Evolutionary conservation across 2,797 vertebrate species (phyloP).

Genomic region (Staurois parvus): DNA sequence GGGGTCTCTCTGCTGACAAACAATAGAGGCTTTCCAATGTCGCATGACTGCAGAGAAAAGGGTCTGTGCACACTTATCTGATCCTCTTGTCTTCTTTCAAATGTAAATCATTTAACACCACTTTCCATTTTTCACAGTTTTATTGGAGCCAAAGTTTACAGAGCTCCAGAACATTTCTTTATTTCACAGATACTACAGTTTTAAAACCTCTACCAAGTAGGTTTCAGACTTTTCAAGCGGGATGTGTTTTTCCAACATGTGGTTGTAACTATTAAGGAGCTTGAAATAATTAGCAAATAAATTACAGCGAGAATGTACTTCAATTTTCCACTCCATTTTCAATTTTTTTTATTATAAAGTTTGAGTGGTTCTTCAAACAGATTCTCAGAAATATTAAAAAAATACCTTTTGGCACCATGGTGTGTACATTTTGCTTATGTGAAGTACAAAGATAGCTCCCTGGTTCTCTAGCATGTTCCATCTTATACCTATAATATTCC

Average conservation of each 20-base stretch:
- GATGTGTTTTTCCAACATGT: neutral
- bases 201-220: neutral
- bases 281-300: too few relatives aligned
- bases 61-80: slow-evolving; percentile 14
- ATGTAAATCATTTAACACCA: slow-evolving; percentile 11
- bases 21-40: slow-evolving; percentile 13
- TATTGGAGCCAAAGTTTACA: slow-evolving; percentile 12
- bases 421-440: too few relatives aligned
- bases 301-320: too few relatives aligned
- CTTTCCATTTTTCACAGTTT: slow-evolving; percentile 30
- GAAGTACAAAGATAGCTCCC: too few relatives aligned
- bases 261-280: neutral
- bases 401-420: neutral
- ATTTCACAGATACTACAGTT: neutral
- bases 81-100: slow-evolving; percentile 17
- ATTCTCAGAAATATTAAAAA: too few relatives aligned
- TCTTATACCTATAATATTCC: neutral
- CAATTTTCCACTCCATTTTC: too few relatives aligned
- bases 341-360: too few relatives aligned
- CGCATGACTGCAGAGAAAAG: slow-evolving; percentile 7
- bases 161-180: neutral
- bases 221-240: too few relatives aligned
- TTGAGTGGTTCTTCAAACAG: too few relatives aligned
- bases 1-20: slow-evolving; percentile 25
- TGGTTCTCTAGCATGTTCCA: too few relatives aligned